These are phyloP conservation scores for Ibycter americanus DNA, from an alignment of 2,797 vertebrate genomes.

Conservation along the genomic window DNA sequence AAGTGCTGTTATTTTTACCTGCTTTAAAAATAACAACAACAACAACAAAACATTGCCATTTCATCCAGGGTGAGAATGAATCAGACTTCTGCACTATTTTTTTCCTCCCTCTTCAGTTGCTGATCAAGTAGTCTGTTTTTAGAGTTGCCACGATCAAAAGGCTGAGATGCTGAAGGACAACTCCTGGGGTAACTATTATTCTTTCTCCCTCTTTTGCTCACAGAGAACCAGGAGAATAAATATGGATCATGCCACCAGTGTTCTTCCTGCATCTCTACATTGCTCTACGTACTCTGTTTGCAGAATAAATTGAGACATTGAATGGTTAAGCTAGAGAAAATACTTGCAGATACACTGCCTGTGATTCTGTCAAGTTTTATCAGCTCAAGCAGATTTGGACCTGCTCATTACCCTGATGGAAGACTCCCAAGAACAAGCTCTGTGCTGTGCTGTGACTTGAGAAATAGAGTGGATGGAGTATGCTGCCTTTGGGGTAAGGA, in stretches of 20 bases:
- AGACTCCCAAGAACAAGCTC: background rate
- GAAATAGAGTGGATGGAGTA: background rate
- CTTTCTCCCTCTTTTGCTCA: background rate
- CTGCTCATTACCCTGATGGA: background rate
- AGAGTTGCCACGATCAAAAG: background rate
- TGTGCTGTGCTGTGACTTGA: background rate
- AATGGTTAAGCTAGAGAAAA: background rate
- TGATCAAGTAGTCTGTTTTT: constrained; percentile 10
- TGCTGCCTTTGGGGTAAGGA: background rate
- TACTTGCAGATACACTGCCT: background rate
- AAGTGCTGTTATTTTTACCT: constrained; percentile 62
- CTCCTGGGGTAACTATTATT: background rate
- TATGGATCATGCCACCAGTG: background rate
- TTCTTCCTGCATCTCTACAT: background rate
- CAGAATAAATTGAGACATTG: background rate
- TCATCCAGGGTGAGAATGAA: constrained; percentile 51
- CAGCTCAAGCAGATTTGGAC: background rate
- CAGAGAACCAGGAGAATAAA: background rate
- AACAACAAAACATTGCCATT: constrained; percentile 12
- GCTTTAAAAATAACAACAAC: constrained; percentile 64
- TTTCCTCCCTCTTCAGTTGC: background rate
- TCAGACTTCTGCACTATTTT: constrained; percentile 43
- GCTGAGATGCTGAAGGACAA: background rate
- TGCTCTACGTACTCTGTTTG: background rate
- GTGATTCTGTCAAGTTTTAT: background rate